A percentile compares a stretch with the other conserved stretches of the same genome.
These are phyloP conservation scores for Globodera rostochiensis DNA, from an alignment of 1,140 invertebrate species.

Conservation along the genomic window DNA sequence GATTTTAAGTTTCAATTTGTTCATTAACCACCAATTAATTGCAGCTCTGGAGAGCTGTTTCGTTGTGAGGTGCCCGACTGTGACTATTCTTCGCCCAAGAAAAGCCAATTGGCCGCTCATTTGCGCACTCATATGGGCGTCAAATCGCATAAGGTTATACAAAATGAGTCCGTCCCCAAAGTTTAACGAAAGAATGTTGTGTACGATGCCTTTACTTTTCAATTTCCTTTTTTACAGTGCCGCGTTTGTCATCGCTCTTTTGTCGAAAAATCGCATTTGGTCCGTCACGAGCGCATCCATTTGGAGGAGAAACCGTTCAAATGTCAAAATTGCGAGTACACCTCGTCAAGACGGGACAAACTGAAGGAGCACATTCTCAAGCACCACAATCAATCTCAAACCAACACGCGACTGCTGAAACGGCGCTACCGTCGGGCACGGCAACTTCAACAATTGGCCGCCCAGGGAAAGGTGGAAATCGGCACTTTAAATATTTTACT, in stretches of 20 bases:
- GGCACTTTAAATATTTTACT: neutral
- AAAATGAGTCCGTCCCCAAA: neutral
- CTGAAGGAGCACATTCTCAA: slow-evolving; percentile 74
- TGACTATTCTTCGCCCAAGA: slow-evolving; percentile 74
- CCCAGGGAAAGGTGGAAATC: slow-evolving; percentile 44
- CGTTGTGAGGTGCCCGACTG: slow-evolving; percentile 72
- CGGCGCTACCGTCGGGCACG: slow-evolving; percentile 42
- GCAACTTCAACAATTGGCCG: slow-evolving; percentile 49
- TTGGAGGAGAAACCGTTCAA: slow-evolving; percentile 67
- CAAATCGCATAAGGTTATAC: slow-evolving; percentile 67
- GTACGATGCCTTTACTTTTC: too few species aligned
- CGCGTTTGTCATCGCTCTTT: slow-evolving; percentile 72
- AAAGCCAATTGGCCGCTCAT: slow-evolving; percentile 74
- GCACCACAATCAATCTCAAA: slow-evolving; percentile 68
- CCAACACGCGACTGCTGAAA: slow-evolving; percentile 21
- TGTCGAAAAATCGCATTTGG: slow-evolving; percentile 74
- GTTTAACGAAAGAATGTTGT: neutral
- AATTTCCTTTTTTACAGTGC: slow-evolving; percentile 64
- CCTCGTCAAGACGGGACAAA: slow-evolving; percentile 73
- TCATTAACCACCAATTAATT: neutral
- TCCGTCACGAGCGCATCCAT: slow-evolving; percentile 74
- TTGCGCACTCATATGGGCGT: slow-evolving; percentile 73
- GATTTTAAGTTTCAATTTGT: slow-evolving; percentile 1
- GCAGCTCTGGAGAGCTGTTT: slow-evolving; percentile 71
- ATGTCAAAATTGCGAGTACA: slow-evolving; percentile 73